Percentiles rank a stretch among this genome's conserved stretches.
Evolutionary conservation across 2,113 vertebrate genomes (phyloP).

Genomic region (Alaudala cheleensis): DNA sequence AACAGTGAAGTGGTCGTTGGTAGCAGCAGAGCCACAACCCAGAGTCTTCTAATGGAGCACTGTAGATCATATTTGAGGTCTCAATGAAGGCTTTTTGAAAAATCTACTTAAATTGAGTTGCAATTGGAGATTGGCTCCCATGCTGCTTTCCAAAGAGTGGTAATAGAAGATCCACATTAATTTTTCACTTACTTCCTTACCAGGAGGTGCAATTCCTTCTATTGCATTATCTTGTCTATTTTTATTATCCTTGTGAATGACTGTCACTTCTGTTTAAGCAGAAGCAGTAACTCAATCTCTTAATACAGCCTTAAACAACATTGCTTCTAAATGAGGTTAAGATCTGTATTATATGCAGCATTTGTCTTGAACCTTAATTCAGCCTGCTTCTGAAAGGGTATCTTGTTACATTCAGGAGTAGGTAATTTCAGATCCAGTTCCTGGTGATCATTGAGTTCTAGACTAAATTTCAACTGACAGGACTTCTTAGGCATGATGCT

Average conservation of each 20-base stretch:
- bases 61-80: not conserved
- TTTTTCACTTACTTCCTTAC: conserved; percentile 13
- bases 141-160: not conserved
- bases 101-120: conserved; percentile 26
- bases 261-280: conserved; percentile 35
- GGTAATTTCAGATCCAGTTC: conserved; percentile 17
- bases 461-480: conserved; percentile 13
- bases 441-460: conserved; percentile 18
- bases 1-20: not conserved
- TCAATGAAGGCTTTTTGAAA: not conserved
- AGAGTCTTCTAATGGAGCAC: not conserved
- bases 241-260: conserved; percentile 44
- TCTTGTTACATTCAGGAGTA: conserved; percentile 1
- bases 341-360: not conserved
- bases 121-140: not conserved
- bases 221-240: conserved; percentile 38
- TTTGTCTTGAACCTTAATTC: conserved; percentile 36
- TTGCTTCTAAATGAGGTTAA: conserved; percentile 38
- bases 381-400: not conserved
- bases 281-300: not conserved
- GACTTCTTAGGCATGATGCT: not conserved
- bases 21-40: not conserved
- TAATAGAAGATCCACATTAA: conserved; percentile 9
- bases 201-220: conserved; percentile 1
- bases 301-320: conserved; percentile 27